phyloP scores from a whole-genome alignment of 2,113 vertebrate species.

The Ellobius talpinus region DNA sequence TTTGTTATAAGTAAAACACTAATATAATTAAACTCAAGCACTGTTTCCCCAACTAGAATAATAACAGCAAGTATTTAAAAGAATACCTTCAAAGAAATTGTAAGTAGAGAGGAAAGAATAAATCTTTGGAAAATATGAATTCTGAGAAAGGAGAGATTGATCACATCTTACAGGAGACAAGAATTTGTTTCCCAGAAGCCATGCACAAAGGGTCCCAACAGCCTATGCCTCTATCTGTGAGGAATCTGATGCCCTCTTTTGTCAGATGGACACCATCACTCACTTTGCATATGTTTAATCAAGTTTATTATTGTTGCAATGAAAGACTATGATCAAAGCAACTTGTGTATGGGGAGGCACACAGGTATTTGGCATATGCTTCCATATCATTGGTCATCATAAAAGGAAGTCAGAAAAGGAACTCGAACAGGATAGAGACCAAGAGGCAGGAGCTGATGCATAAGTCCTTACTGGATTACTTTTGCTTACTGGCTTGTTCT shows the following conservation, averaged over 20 bases:
- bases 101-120: background rate
- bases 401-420: background rate
- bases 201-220: background rate
- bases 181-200: background rate
- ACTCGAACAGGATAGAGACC: background rate
- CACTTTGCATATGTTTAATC: too few species aligned
- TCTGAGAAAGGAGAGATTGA: background rate
- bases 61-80: background rate
- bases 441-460: background rate
- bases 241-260: background rate
- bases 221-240: background rate
- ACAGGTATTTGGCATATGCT: background rate
- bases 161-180: background rate
- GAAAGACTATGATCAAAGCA: background rate
- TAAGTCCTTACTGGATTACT: too few species aligned
- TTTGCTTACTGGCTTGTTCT: background rate
- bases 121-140: background rate
- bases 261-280: background rate
- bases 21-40: background rate
- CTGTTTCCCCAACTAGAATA: background rate
- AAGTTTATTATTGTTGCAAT: too few species aligned
- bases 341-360: background rate
- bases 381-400: background rate
- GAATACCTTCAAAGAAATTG: background rate
- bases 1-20: too few species aligned